These are phyloP conservation scores for Baryphthengus martii DNA, from an alignment of 2,113 vertebrate genomes.

Conservation along the genomic window DNA sequence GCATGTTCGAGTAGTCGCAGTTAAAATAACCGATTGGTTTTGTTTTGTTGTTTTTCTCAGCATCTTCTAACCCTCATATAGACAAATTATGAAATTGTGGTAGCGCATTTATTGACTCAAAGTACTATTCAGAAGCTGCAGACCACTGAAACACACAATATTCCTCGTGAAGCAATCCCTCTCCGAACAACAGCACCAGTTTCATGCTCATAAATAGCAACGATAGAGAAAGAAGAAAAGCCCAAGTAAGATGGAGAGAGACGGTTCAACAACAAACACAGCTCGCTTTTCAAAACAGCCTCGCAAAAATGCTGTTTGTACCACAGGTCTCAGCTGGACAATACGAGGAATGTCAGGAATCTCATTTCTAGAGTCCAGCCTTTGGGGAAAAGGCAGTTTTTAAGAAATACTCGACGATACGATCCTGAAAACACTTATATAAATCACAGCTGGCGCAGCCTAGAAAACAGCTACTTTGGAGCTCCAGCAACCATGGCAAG, in stretches of 20 bases:
- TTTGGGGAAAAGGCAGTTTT: not conserved
- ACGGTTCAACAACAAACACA: not conserved
- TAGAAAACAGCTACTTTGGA: not conserved
- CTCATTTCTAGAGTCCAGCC: not conserved
- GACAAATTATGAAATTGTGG: conserved; percentile 42
- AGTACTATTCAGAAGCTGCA: conserved; percentile 1
- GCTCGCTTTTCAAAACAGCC: not conserved
- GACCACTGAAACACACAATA: conserved; percentile 8
- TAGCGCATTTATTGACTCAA: not conserved
- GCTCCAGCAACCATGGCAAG: not conserved
- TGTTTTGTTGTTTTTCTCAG: conserved; percentile 16
- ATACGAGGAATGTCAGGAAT: conserved; percentile 40
- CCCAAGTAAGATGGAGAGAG: not conserved
- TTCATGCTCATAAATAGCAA: conserved; percentile 4
- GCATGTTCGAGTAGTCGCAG: not conserved
- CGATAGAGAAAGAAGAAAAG: not conserved
- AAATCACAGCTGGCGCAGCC: not conserved
- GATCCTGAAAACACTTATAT: not conserved
- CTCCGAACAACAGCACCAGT: not conserved
- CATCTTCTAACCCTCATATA: conserved; percentile 21
- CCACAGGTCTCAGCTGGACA: conserved; percentile 33
- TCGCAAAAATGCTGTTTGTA: conserved; percentile 28
- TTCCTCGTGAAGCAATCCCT: not conserved
- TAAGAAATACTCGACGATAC: not conserved
- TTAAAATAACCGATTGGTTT: conserved; percentile 13